Evolutionary conservation across 2,797 vertebrate species (phyloP).

Genomic region (Telmatherina bonti): DNA sequence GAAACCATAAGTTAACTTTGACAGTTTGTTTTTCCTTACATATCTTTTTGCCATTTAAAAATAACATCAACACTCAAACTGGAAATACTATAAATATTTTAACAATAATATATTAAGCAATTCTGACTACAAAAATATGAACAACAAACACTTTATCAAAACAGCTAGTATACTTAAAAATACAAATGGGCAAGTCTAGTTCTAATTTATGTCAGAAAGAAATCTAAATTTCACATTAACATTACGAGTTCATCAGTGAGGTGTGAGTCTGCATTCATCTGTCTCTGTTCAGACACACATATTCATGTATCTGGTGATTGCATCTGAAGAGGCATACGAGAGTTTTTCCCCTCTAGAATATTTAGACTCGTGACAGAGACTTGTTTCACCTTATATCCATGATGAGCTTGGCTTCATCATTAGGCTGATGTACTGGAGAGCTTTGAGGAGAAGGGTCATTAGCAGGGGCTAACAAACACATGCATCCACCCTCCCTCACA

Average conservation of each 20-base stretch:
- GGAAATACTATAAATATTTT: no score
- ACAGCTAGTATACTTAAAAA: no score
- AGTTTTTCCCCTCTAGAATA: constrained; percentile 51
- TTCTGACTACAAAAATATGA: no score
- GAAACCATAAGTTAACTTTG: no score
- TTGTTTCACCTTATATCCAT: constrained; percentile 30
- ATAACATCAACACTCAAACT: no score
- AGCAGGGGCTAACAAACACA: constrained; percentile 51
- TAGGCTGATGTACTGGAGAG: constrained; percentile 48
- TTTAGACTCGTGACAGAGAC: constrained; percentile 41
- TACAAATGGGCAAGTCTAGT: background rate
- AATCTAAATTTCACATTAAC: constrained; percentile 6
- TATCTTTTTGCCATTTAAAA: no score
- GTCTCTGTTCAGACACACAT: background rate
- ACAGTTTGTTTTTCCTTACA: no score
- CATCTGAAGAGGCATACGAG: constrained; percentile 40
- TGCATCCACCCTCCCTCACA: constrained; percentile 40
- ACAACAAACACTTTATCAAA: no score
- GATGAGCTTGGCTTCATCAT: constrained; percentile 47
- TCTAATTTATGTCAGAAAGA: background rate
- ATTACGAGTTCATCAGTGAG: constrained; percentile 19
- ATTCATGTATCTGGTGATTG: background rate
- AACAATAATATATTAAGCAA: no score
- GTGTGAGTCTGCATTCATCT: constrained; percentile 1
- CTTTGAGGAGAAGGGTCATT: constrained; percentile 47